These are phyloP conservation scores for Misgurnus mizolepis DNA, from an alignment of 2,113 vertebrate genomes.

Conservation along the genomic window DNA sequence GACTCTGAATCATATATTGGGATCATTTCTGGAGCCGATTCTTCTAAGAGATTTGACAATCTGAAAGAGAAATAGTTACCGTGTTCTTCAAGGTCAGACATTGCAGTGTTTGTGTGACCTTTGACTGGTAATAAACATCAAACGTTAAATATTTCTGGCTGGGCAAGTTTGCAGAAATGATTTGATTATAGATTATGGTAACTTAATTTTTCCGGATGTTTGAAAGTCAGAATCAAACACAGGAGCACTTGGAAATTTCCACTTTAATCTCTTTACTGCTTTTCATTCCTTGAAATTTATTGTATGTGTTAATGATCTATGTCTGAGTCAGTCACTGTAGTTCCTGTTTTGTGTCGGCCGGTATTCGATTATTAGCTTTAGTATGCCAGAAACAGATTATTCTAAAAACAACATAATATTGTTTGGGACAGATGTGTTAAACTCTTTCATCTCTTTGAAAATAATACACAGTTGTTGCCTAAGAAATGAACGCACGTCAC, in stretches of 20 bases:
- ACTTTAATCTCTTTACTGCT: too few relatives aligned
- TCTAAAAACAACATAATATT: too few relatives aligned
- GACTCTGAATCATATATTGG: background rate
- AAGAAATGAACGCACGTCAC: too few relatives aligned
- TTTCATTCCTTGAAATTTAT: background rate
- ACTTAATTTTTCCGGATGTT: background rate
- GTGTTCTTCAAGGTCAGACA: background rate
- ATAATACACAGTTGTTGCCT: too few relatives aligned
- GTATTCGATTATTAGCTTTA: background rate
- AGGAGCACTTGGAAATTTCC: background rate
- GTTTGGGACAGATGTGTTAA: too few relatives aligned
- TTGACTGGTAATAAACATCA: conserved; percentile 24
- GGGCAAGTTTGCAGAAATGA: background rate
- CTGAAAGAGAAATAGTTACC: too few relatives aligned
- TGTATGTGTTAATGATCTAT: background rate
- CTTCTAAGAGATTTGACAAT: background rate
- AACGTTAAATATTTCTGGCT: background rate
- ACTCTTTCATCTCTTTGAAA: too few relatives aligned
- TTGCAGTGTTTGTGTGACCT: conserved; percentile 5
- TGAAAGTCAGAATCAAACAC: too few relatives aligned
- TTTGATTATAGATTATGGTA: background rate
- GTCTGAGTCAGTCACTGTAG: background rate
- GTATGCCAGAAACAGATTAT: background rate
- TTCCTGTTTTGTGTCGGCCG: background rate
- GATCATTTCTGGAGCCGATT: too few relatives aligned